phyloP scores from a whole-genome alignment of 1,140 invertebrate genomes.

The Zeugodacus cucurbitae region DNA sequence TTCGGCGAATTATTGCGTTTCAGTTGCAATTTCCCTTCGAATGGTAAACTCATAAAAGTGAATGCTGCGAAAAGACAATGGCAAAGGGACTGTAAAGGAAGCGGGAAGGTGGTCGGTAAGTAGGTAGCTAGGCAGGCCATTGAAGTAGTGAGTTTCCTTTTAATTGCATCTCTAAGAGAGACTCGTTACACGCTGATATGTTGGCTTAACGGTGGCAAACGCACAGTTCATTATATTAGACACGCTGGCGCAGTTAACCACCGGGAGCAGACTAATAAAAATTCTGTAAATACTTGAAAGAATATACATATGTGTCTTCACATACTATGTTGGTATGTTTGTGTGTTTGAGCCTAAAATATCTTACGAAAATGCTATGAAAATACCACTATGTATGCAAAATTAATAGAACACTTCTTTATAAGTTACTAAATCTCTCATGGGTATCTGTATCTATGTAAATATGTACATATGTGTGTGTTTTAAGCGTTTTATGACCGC shows the following conservation, averaged over 20 bases:
- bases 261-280: neutral
- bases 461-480: neutral
- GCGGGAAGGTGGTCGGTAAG: neutral
- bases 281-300: neutral
- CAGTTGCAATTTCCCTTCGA: conserved; percentile 15
- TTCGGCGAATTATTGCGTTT: conserved; percentile 24
- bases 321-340: neutral
- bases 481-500: neutral
- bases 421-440: too few species aligned
- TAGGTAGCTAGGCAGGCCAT: neutral
- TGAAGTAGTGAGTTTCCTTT: neutral
- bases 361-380: neutral
- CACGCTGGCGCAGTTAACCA: neutral
- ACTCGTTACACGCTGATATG: neutral
- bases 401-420: too few species aligned
- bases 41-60: conserved; percentile 12
- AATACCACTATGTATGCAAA: too few species aligned
- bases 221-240: conserved; percentile 7
- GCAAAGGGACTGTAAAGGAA: neutral
- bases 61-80: neutral
- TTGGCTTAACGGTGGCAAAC: conserved; percentile 26
- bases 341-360: neutral
- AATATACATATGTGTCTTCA: neutral
- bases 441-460: neutral
- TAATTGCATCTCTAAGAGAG: neutral